These are phyloP conservation scores for Platorchestia sp. DNA, from an alignment of 1,140 invertebrate genomes.

Conservation along the genomic window DNA sequence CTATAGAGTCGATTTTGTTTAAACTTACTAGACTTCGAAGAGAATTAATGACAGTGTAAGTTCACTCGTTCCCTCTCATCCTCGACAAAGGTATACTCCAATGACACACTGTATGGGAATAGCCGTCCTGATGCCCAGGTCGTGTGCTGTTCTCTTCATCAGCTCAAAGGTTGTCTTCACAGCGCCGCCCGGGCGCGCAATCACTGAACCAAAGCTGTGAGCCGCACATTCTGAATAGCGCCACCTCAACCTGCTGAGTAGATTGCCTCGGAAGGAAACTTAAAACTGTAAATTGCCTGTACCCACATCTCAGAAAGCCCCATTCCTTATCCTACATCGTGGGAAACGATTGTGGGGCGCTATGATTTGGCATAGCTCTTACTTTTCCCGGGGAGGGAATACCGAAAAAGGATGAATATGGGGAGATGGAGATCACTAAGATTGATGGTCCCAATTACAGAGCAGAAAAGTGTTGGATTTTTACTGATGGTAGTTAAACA, in stretches of 20 bases:
- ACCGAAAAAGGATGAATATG: neutral
- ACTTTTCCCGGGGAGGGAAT: neutral
- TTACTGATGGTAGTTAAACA: neutral
- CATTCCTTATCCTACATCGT: neutral
- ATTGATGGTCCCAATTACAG: neutral
- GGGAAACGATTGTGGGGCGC: neutral
- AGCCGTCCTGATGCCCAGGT: neutral
- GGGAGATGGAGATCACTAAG: neutral
- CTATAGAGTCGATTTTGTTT: too few relatives aligned
- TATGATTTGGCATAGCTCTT: neutral
- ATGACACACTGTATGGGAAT: neutral
- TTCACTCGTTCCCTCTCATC: neutral
- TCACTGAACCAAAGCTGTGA: conserved; percentile 20
- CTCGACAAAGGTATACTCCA: neutral
- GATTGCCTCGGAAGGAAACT: neutral
- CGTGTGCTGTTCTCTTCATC: neutral
- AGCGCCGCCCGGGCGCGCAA: neutral
- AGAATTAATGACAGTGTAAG: neutral
- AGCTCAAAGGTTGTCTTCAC: neutral
- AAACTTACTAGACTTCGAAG: neutral
- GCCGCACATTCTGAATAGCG: neutral
- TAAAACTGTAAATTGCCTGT: neutral
- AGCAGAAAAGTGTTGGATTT: neutral
- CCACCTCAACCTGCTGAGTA: neutral
- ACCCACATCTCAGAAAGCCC: neutral